Percentiles rank a stretch among this genome's conserved stretches.
Evolutionary conservation across 2,888 invertebrate genomes (phyloP).

Genomic region (Hemithea aestivaria): DNA sequence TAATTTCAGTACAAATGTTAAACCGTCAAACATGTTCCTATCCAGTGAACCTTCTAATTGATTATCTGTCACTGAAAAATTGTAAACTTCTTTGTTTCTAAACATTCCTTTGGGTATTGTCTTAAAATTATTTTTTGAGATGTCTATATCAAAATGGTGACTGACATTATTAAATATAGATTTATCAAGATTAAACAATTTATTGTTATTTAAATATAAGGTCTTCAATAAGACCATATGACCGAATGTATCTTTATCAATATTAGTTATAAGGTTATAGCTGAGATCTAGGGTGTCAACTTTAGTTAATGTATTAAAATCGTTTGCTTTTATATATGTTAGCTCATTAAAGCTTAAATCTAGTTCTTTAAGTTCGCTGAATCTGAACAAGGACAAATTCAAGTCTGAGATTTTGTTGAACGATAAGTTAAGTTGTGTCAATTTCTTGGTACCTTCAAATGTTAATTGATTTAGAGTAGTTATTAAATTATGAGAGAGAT

Average conservation of each 20-base stretch:
- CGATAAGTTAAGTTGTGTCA: constrained; percentile 44
- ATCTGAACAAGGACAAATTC: constrained; percentile 46
- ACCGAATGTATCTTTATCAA: constrained; percentile 38
- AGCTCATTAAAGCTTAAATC: constrained; percentile 47
- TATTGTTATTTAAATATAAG: constrained; percentile 44
- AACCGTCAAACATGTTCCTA: constrained; percentile 51
- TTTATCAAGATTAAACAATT: constrained; percentile 35
- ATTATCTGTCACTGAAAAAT: constrained; percentile 44
- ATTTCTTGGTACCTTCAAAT: constrained; percentile 49
- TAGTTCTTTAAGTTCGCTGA: constrained; percentile 39
- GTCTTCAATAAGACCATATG: constrained; percentile 30
- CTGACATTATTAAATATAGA: constrained; percentile 32
- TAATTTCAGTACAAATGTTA: constrained; percentile 34
- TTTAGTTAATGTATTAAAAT: constrained; percentile 41
- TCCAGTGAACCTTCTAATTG: constrained; percentile 40
- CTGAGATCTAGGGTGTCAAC: constrained; percentile 41
- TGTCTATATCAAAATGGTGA: constrained; percentile 34
- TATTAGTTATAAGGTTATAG: constrained; percentile 37
- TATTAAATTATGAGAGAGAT: constrained; percentile 52
- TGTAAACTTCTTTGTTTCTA: constrained; percentile 38
- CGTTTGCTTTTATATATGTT: constrained; percentile 30
- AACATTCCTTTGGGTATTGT: constrained; percentile 45
- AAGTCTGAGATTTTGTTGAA: constrained; percentile 45
- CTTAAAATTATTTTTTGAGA: constrained; percentile 48
- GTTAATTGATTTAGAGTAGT: constrained; percentile 34